Conservation (phyloP, 2,113 vertebrate species). For the Zapus hudsonius region DNA sequence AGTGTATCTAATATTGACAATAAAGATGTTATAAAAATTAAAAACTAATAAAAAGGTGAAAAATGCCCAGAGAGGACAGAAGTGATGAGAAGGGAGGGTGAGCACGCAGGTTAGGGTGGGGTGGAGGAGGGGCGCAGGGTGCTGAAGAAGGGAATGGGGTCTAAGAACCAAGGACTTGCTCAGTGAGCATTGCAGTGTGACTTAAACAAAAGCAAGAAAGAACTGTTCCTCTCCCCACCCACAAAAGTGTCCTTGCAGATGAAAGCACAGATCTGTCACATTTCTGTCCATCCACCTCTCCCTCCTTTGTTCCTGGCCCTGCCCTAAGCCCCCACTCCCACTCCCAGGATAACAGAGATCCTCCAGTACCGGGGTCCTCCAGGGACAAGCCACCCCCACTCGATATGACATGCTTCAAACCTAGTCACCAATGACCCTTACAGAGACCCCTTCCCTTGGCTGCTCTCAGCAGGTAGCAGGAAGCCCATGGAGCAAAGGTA, state of each 20-base stretch:
- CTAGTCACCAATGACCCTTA: not conserved
- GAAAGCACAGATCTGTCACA: not conserved
- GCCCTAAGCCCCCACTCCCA: not conserved
- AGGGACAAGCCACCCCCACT: not conserved
- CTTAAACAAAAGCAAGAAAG: not conserved
- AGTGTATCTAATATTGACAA: too few relatives aligned
- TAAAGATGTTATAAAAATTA: too few relatives aligned
- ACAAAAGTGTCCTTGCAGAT: not conserved
- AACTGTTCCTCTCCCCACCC: not conserved
- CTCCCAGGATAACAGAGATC: not conserved
- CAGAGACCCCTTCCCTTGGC: not conserved
- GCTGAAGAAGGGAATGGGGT: not conserved
- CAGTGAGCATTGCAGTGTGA: not conserved
- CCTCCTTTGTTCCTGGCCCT: not conserved
- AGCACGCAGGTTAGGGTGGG: too few relatives aligned
- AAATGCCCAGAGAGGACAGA: not conserved
- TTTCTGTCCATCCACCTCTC: not conserved
- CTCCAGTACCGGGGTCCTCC: too few relatives aligned
- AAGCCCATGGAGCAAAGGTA: constrained; percentile 55
- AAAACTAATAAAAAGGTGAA: too few relatives aligned
- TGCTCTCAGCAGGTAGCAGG: not conserved
- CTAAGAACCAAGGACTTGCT: not conserved
- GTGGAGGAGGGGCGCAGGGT: rapidly evolving
- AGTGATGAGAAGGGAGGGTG: not conserved
- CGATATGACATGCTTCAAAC: not conserved